Conservation (phyloP, 2,113 vertebrate genomes). For the Motacilla tschutschensis region DNA sequence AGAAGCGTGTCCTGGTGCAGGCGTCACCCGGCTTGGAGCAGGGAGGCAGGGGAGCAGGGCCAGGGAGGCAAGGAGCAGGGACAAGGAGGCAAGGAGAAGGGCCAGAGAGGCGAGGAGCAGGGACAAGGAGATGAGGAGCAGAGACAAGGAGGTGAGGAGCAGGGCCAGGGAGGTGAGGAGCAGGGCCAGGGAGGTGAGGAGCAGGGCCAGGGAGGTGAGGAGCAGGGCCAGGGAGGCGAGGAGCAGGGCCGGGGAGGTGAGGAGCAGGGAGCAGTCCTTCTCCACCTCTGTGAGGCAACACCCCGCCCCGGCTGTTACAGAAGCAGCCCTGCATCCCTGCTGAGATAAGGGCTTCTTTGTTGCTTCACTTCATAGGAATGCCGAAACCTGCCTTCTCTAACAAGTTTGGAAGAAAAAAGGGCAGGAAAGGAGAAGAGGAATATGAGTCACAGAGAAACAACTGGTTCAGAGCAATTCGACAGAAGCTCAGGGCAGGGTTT, state of each 20-base stretch:
- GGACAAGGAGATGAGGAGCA: neutral
- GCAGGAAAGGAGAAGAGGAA: neutral
- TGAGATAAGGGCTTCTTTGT: neutral
- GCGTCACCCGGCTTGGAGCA: rapidly evolving
- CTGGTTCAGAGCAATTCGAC: neutral
- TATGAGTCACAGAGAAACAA: conserved; percentile 7
- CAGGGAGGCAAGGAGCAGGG: neutral
- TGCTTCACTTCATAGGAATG: neutral
- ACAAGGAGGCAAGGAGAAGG: too few relatives aligned
- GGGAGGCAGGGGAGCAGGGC: neutral
- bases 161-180: neutral
- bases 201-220: too few relatives aligned
- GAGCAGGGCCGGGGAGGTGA: too few relatives aligned
- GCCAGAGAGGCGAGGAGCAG: too few relatives aligned
- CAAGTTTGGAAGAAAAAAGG: neutral
- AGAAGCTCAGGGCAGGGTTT: neutral
- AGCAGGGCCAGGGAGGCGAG: neutral
- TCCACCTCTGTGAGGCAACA: neutral
- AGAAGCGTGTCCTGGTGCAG: rapidly evolving
- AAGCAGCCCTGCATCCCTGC: neutral
- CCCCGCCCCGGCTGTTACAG: neutral
- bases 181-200: neutral
- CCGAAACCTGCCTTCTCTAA: neutral
- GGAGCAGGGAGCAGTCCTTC: neutral
- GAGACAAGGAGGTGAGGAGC: neutral